Base-by-base conservation (phyloP, 2,888 invertebrate genomes). In the Abrostola triplasia region DNA sequence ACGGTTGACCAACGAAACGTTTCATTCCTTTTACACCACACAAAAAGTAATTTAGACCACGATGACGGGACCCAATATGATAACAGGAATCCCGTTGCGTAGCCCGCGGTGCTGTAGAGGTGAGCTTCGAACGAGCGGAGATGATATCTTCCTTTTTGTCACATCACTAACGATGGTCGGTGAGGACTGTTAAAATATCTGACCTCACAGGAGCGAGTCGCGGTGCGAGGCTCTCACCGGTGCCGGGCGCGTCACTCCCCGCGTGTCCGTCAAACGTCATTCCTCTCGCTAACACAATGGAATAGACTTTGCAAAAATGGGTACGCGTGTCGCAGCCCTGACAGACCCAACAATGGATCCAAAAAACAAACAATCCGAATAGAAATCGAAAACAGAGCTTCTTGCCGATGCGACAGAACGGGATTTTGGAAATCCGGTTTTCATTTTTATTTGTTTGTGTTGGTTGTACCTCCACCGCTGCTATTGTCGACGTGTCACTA, bases 371-470 rank as follows among this genome's bases (percentile, higher is more conserved):
- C 93, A 93, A 90, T 92, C 89, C 86, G 65, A 91, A 93, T 93
- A 93, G 93, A 94, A 94, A 94, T 92, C 92, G 93, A 94, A 93
- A 94, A 94, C 92, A 90, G 88, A 90, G 89, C 89, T 90, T 92
- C 90, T 92, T 92, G 89, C 86, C 86, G 89, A 89, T 89, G 90
- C 92, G 86, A 89, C 87, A 77, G 86, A 94, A 94, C 93, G 93
- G 94, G 93, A 94, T 93, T 94, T 94, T 90, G 92, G 90, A 92
- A 93, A 93, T 93, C 94, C 93, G 93, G 94, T 94, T 94, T 90
- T 82, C 72, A 83, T 78, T 89, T 91, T 89, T 88, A 88, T 93
- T 90, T 88, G 87, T 83, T 86, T 89, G 87, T 83, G 85, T 84
- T 85, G 82, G 62, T 81, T 86, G 83, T 82, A 82, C 86, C 84